phyloP scores from a whole-genome alignment of 2,113 vertebrate genomes.

The Sturnus vulgaris region DNA sequence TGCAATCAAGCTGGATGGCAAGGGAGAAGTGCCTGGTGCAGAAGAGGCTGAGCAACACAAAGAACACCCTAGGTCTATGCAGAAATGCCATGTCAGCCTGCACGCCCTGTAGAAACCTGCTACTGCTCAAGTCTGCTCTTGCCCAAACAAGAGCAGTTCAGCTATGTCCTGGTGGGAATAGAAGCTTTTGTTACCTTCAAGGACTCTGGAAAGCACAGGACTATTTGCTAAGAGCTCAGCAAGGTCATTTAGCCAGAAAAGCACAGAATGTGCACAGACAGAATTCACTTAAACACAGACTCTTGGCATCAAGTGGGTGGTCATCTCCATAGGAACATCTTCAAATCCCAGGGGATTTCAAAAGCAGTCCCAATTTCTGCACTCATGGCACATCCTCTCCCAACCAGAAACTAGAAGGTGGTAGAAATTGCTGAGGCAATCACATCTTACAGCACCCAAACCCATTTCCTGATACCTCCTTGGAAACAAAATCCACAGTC shows the following conservation, averaged over 20 bases:
- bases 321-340: not conserved
- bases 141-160: not conserved
- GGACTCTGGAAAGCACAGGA: not conserved
- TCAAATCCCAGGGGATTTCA: accelerated
- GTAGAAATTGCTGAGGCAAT: not conserved
- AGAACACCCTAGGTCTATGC: not conserved
- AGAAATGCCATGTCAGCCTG: not conserved
- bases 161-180: not conserved
- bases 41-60: not conserved
- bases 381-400: not conserved
- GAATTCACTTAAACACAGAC: not conserved
- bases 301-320: not conserved
- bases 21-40: not conserved
- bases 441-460: not conserved
- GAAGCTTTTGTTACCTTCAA: not conserved
- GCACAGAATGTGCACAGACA: not conserved
- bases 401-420: not conserved
- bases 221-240: not conserved
- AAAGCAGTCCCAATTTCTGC: not conserved
- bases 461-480: not conserved
- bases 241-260: not conserved
- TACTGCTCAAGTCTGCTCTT: not conserved
- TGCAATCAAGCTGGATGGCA: not conserved
- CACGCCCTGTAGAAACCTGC: not conserved
- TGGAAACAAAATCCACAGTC: not conserved